A percentile compares a stretch with the other conserved stretches of the same genome.
These are phyloP conservation scores for Temnothorax nylanderi DNA, from an alignment of 1,140 invertebrate species.

Conservation along the genomic window DNA sequence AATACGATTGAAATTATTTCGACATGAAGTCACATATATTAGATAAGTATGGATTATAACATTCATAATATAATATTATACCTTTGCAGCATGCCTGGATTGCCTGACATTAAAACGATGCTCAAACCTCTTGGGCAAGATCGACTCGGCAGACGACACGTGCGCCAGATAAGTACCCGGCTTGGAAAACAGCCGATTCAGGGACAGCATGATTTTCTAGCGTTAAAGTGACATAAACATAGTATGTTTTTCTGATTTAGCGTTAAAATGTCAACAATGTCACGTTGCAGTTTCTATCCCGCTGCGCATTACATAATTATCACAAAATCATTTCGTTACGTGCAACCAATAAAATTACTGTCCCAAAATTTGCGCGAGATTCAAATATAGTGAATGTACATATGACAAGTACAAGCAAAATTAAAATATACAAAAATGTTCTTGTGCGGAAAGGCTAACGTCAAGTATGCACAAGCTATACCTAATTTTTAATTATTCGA, in stretches of 20 bases:
- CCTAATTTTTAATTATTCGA: no score
- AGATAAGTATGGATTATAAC: not conserved
- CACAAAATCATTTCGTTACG: not conserved
- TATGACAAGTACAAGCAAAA: no score
- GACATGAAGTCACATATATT: not conserved
- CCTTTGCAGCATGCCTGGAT: not conserved
- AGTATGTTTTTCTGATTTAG: slow-evolving; percentile 43
- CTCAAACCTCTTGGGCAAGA: slow-evolving; percentile 40
- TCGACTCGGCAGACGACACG: not conserved
- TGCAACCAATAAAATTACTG: no score
- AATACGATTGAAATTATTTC: slow-evolving; percentile 47
- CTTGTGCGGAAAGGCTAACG: no score
- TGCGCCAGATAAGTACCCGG: not conserved
- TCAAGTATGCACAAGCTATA: no score
- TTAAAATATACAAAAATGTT: no score
- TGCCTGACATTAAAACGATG: slow-evolving; percentile 22
- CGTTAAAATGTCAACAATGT: not conserved
- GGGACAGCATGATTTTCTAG: slow-evolving; percentile 48
- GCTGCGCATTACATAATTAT: slow-evolving; percentile 1
- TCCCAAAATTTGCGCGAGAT: no score
- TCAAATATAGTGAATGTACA: no score
- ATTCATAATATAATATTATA: slow-evolving; percentile 20
- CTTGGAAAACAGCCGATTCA: slow-evolving; percentile 6
- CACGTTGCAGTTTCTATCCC: not conserved
- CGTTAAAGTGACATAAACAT: not conserved